Evolutionary conservation across 2,113 vertebrate genomes (phyloP).

Genomic region (zebrafish (Danio rerio)): DNA sequence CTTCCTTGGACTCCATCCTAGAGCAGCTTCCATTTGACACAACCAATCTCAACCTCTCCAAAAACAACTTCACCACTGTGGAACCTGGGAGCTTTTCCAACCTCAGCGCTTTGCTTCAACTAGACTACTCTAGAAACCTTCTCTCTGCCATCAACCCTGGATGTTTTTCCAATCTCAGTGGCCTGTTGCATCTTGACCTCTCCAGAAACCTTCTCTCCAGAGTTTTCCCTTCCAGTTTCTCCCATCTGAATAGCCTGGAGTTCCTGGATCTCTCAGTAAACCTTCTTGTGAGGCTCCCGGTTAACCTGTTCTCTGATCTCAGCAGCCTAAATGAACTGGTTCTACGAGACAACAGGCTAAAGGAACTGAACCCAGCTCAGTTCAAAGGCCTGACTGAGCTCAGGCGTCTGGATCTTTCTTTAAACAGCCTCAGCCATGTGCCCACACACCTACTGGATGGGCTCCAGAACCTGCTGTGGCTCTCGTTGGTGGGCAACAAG

Average conservation of each 20-base stretch:
- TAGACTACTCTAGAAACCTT: constrained; percentile 82
- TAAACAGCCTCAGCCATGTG: constrained; percentile 83
- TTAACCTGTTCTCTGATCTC: constrained; percentile 74
- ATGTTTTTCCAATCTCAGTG: constrained; percentile 63
- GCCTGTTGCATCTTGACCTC: constrained; percentile 72
- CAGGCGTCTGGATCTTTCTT: constrained; percentile 87
- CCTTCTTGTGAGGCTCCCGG: constrained; percentile 81
- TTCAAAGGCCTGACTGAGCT: constrained; percentile 81
- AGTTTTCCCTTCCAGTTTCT: constrained; percentile 75
- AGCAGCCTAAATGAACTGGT: constrained; percentile 76
- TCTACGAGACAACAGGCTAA: constrained; percentile 81
- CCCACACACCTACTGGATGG: constrained; percentile 85
- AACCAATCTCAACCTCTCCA: constrained; percentile 82
- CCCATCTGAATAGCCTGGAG: constrained; percentile 80
- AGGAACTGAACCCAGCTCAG: constrained; percentile 82
- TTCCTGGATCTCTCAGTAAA: constrained; percentile 92
- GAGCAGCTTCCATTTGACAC: constrained; percentile 79
- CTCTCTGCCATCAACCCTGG: constrained; percentile 76
- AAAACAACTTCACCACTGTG: constrained; percentile 74
- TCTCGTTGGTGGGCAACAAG: constrained; percentile 86
- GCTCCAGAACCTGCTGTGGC: constrained; percentile 82
- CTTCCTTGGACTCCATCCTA: constrained; percentile 74
- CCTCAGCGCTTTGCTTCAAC: constrained; percentile 64
- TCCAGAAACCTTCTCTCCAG: constrained; percentile 83
- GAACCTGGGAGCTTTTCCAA: constrained; percentile 56